Base-by-base conservation (phyloP, 2,113 vertebrate genomes). In the Chaenogobius annularis region DNA sequence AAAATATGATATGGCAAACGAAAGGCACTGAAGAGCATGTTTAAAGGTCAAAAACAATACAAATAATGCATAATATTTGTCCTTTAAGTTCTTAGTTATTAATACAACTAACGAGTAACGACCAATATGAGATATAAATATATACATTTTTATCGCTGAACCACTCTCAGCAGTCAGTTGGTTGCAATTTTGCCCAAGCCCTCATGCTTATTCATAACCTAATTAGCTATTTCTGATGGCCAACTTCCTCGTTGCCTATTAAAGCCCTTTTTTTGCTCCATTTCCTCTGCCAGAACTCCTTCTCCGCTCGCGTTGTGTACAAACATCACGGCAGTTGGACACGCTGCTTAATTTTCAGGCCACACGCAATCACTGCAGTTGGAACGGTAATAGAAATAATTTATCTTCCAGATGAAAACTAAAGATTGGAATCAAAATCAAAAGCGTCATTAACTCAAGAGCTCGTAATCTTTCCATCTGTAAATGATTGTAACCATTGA, bases 181-280 rank as follows among this genome's bases (percentile, higher is more conserved):
- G 61, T 40, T 63, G 9, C 31, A 17, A 40, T 63, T 63, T 43
- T 17, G 1, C 35, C 61, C 8, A 40, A 40, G n/a, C 17, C 15
- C 35, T 63, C 61, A n/a, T 63, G 31, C 40, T 37, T 63, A 63
- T n/a, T n/a, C 59, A 62, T 22, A 14, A 5, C 26, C 26, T 61
- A 61, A 61, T 61, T 61, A 35, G 58, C 58, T 63, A 63, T 63
- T 63, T 63, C 61, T 63, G 35, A 35, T 40, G 61, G 61, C 61
- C 43, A 40, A 43, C 58, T 61, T 63, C 35, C 61, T 19, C 35
- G 8, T 63, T 40, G 31, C 35, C 35, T 31, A 63, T 40, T 63
- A n/a, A 40, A 63, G 19, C 10, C 4, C 31, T 10, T 37, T 52
- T 40, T 63, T 63, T n/a, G 19, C 17, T 40, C 19, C 31, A 63